Percentiles rank a stretch among this genome's conserved stretches.
Conservation (phyloP, 2,888 invertebrate genomes). For the Seladonia tumulorum region DNA sequence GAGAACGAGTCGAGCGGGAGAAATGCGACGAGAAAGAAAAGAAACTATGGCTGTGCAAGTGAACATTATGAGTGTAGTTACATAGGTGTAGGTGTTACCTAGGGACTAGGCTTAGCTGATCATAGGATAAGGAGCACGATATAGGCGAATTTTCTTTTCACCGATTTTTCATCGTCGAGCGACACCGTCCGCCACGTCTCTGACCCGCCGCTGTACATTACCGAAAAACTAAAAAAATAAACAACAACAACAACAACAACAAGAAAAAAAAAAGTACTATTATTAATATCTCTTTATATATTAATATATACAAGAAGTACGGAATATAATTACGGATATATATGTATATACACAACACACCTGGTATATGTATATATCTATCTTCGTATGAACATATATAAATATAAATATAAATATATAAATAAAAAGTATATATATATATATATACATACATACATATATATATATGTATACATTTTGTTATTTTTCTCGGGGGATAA, state of each 20-base stretch:
- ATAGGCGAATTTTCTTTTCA: conserved; percentile 73
- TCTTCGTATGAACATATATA: conserved; percentile 69
- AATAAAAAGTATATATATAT: conserved; percentile 43
- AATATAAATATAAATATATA: conserved; percentile 64
- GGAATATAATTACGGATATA: conserved; percentile 77
- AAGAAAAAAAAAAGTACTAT: conserved; percentile 78
- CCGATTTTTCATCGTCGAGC: conserved; percentile 58
- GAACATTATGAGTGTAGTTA: conserved; percentile 83
- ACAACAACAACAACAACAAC: neutral
- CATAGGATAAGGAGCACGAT: conserved; percentile 78
- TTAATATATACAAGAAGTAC: conserved; percentile 79
- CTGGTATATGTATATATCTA: conserved; percentile 75
- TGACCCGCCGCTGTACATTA: conserved; percentile 79
- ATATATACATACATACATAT: conserved; percentile 57
- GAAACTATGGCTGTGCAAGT: conserved; percentile 84
- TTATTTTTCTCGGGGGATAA: conserved; percentile 78
- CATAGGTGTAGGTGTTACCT: conserved; percentile 83
- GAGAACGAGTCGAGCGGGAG: conserved; percentile 39
- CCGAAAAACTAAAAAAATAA: conserved; percentile 61
- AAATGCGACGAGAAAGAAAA: conserved; percentile 72
- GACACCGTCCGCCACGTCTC: conserved; percentile 69
- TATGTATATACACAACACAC: conserved; percentile 75
- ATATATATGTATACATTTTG: conserved; percentile 77
- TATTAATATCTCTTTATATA: conserved; percentile 82
- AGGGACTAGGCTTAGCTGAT: conserved; percentile 81